Evolutionary conservation across 2,888 invertebrate species (phyloP).

Genomic region (Meteorus cinctellus): DNA sequence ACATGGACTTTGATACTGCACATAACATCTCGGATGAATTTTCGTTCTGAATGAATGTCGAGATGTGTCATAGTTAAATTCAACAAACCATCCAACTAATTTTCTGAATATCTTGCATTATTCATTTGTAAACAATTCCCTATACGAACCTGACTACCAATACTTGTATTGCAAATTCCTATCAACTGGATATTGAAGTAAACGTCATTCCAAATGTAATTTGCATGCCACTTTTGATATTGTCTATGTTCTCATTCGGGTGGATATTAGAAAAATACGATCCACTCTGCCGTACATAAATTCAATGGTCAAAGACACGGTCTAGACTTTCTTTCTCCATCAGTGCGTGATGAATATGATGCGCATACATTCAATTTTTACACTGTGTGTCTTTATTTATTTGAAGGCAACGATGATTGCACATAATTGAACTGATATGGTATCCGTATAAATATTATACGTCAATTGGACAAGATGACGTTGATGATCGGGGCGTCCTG

Average conservation of each 20-base stretch:
- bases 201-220: no score
- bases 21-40: not conserved
- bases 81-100: no score
- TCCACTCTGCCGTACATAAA: not conserved
- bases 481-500: constrained; percentile 35
- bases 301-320: constrained; percentile 6
- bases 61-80: not conserved
- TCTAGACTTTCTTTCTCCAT: constrained; percentile 6
- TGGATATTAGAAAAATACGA: not conserved
- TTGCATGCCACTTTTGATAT: no score
- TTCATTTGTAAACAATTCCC: no score
- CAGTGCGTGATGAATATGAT: constrained; percentile 21
- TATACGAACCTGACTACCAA: no score
- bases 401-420: constrained; percentile 7
- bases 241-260: not conserved
- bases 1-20: not conserved
- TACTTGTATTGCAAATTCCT: no score
- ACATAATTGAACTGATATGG: constrained; percentile 28
- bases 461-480: constrained; percentile 53
- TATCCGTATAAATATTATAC: constrained; percentile 52
- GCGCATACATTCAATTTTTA: constrained; percentile 5
- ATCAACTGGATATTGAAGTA: no score
- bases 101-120: no score
- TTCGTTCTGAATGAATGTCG: not conserved
- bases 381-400: not conserved